Evolutionary conservation across 1,140 invertebrate genomes (phyloP).

Genomic region (Pygmarrhopalites habei): DNA sequence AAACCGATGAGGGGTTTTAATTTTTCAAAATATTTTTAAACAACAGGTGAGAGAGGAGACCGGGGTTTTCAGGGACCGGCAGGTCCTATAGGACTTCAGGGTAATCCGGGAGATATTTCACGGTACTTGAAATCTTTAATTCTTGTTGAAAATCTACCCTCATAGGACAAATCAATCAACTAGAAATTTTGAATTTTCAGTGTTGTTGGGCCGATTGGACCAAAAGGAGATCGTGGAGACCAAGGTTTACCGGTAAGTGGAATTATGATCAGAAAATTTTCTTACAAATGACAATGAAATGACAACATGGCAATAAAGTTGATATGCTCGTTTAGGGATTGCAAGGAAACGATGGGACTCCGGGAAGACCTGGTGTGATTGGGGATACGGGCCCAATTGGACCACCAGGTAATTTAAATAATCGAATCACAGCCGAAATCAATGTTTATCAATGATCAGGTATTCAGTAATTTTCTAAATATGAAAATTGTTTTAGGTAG

Average conservation of each 20-base stretch:
- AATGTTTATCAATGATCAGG: constrained; percentile 26
- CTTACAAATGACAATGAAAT: no score
- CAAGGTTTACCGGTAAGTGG: constrained; percentile 39
- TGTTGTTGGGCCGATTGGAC: constrained; percentile 23
- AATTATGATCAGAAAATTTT: no score
- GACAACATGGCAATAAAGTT: not conserved
- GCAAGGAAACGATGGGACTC: constrained; percentile 33
- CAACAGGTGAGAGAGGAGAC: constrained; percentile 45
- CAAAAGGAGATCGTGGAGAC: constrained; percentile 43
- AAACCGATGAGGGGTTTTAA: no score
- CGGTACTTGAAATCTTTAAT: no score
- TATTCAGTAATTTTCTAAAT: not conserved
- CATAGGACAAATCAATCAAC: no score
- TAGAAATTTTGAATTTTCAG: no score
- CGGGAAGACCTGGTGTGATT: constrained; percentile 39
- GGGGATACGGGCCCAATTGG: constrained; percentile 42
- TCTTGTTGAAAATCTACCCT: no score
- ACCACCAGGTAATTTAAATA: no score
- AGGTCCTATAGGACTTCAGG: constrained; percentile 44
- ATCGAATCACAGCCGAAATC: no score
- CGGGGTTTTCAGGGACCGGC: constrained; percentile 46
- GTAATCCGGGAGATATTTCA: constrained; percentile 21
- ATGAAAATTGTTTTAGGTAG: no score
- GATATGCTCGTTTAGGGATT: constrained; percentile 16
- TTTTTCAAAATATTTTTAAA: no score